Conservation (phyloP, 2,888 invertebrate species). For the Carterocephalus palaemon region DNA sequence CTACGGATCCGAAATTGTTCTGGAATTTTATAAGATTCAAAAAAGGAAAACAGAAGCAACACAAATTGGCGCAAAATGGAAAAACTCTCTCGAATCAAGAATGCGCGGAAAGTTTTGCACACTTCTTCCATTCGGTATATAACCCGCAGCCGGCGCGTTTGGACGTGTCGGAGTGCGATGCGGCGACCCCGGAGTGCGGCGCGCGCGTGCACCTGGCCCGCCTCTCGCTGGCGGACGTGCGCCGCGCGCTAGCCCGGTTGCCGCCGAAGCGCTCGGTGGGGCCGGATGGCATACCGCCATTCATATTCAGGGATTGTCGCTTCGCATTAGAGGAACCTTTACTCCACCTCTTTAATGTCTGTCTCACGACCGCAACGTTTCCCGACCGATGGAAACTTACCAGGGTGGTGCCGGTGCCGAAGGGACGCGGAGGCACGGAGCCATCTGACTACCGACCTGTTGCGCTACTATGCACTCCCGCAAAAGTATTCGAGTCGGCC, state of each 20-base stretch:
- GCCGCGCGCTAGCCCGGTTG: slow-evolving; percentile 9
- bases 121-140: too few relatives aligned
- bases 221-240: too few relatives aligned
- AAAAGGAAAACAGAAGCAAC: not conserved
- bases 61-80: not conserved
- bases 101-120: too few relatives aligned
- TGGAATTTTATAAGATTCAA: not conserved
- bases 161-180: too few relatives aligned
- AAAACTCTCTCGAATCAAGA: not conserved
- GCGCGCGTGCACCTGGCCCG: too few relatives aligned
- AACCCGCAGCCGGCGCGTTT: too few relatives aligned
- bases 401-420: slow-evolving; percentile 18
- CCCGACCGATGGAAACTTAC: slow-evolving; percentile 21
- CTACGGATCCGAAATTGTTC: not conserved
- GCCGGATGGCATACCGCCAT: slow-evolving; percentile 26
- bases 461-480: slow-evolving; percentile 5
- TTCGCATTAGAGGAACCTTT: slow-evolving; percentile 5
- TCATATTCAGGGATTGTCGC: slow-evolving; percentile 17
- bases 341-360: slow-evolving; percentile 15
- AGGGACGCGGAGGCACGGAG: slow-evolving; percentile 2
- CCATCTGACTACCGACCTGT: slow-evolving; percentile 2
- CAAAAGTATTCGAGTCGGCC: slow-evolving; percentile 14
- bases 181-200: too few relatives aligned
- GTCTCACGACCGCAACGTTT: not conserved
- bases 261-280: slow-evolving; percentile 23